phyloP scores from a whole-genome alignment of 2,888 invertebrate species.

The Epinotia brunnichana region DNA sequence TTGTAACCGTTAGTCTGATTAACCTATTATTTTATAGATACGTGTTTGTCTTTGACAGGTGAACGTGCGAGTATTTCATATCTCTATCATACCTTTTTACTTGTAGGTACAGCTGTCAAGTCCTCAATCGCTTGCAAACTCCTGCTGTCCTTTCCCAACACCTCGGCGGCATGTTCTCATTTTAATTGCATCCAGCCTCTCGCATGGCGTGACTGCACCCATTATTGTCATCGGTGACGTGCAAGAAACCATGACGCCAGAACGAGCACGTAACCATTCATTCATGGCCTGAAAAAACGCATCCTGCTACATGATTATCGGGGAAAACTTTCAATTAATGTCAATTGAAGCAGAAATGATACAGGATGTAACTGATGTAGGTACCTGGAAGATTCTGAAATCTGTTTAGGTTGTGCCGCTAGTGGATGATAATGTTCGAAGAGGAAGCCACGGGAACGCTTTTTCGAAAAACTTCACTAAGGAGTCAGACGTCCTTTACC shows the following conservation, averaged over 20 bases:
- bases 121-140: neutral
- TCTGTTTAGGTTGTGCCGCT: neutral
- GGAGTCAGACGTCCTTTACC: slow-evolving; percentile 32
- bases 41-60: too few species aligned
- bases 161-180: slow-evolving; percentile 48
- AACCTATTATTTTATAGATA: too few species aligned
- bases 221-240: slow-evolving; percentile 74
- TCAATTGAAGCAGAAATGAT: slow-evolving; percentile 6
- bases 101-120: neutral
- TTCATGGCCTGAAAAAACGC: slow-evolving; percentile 65
- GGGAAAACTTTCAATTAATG: slow-evolving; percentile 47
- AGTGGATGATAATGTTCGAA: neutral
- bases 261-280: slow-evolving; percentile 64
- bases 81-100: neutral
- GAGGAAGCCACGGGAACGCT: neutral
- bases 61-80: too few species aligned
- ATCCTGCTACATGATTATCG: slow-evolving; percentile 58
- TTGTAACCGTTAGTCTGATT: too few species aligned
- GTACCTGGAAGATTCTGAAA: neutral
- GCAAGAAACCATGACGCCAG: slow-evolving; percentile 72
- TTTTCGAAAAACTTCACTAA: neutral
- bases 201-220: slow-evolving; percentile 63
- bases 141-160: slow-evolving; percentile 43
- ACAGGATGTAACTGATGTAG: slow-evolving; percentile 14
- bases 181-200: slow-evolving; percentile 35